Conservation (phyloP, 2,113 vertebrate species). For the Malurus elegans region DNA sequence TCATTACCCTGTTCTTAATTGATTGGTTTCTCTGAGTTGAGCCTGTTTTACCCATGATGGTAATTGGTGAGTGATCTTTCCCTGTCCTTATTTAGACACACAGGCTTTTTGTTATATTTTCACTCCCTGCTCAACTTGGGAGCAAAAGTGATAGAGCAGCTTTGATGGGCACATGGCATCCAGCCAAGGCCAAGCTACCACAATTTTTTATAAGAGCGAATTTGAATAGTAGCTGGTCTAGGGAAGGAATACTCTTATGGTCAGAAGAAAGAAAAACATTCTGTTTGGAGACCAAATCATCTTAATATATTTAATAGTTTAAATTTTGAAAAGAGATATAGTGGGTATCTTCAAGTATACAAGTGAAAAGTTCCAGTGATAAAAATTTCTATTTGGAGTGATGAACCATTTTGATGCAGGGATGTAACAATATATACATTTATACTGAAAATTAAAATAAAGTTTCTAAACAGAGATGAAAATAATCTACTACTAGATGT, state of each 20-base stretch:
- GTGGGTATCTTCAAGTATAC: neutral
- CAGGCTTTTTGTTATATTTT: neutral
- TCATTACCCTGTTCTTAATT: neutral
- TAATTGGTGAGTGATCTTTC: neutral
- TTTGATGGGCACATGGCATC: neutral
- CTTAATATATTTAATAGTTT: neutral
- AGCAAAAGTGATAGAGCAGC: neutral
- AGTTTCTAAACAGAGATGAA: neutral
- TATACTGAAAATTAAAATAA: neutral
- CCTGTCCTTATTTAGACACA: neutral
- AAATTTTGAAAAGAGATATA: neutral
- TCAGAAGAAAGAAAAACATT: neutral
- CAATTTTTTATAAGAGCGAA: neutral
- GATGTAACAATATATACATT: neutral
- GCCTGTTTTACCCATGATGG: neutral
- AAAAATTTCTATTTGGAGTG: neutral
- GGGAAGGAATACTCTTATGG: neutral
- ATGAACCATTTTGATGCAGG: neutral
- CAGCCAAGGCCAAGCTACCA: neutral
- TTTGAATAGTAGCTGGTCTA: neutral
- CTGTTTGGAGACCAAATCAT: accelerated
- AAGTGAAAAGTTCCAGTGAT: neutral
- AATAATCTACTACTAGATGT: neutral
- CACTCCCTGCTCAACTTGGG: accelerated
- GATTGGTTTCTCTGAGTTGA: neutral